These are phyloP conservation scores for Penaeus vannamei DNA, from an alignment of 1,140 invertebrate species.

Conservation along the genomic window DNA sequence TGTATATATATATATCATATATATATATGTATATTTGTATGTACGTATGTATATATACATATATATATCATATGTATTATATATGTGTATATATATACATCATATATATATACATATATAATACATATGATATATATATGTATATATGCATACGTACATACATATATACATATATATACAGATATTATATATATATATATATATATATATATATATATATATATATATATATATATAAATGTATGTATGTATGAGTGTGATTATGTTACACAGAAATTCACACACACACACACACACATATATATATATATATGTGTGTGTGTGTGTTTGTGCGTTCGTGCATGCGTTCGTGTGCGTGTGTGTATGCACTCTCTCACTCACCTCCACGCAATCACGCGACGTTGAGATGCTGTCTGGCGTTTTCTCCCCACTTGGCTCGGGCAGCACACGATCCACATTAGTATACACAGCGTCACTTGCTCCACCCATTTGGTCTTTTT, in stretches of 20 bases:
- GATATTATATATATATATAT: not conserved
- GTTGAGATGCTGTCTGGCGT: too few relatives aligned
- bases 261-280: not conserved
- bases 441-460: too few relatives aligned
- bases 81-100: not conserved
- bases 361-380: too few relatives aligned
- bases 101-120: not conserved
- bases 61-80: not conserved
- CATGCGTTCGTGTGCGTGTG: too few relatives aligned
- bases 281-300: not conserved
- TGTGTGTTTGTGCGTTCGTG: too few relatives aligned
- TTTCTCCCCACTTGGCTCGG: too few relatives aligned
- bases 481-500: too few relatives aligned
- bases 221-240: not conserved
- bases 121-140: conserved; percentile 2
- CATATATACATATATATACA: not conserved
- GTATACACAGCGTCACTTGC: too few relatives aligned
- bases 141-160: conserved; percentile 38
- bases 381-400: too few relatives aligned
- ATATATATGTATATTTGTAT: not conserved
- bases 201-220: not conserved
- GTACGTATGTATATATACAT: not conserved
- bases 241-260: not conserved
- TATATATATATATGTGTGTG: conserved; percentile 6
- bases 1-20: conserved; percentile 5